phyloP scores from a whole-genome alignment of 2,113 vertebrate genomes.

The Trichomycterus rosablanca region DNA sequence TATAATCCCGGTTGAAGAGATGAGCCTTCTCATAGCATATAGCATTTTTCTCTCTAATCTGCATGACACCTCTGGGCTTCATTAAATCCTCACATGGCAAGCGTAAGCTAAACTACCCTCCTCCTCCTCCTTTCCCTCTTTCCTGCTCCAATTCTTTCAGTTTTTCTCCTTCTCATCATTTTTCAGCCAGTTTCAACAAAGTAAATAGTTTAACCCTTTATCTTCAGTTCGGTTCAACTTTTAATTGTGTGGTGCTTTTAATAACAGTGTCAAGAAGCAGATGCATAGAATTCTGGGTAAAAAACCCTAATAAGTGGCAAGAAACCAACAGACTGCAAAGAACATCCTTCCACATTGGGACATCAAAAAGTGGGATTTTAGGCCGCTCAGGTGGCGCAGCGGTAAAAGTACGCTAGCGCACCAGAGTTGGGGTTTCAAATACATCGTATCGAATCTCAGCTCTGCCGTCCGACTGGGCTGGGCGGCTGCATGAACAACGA shows the following conservation, averaged over 20 bases:
- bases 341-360: too few relatives aligned
- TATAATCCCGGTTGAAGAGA: conserved; percentile 32
- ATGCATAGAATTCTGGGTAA: too few relatives aligned
- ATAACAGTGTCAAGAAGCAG: not conserved
- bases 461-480: too few relatives aligned
- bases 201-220: not conserved
- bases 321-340: too few relatives aligned
- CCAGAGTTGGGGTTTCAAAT: too few relatives aligned
- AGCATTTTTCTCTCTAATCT: conserved; percentile 32
- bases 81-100: conserved; percentile 34
- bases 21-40: conserved; percentile 30
- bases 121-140: conserved; percentile 3
- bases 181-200: not conserved
- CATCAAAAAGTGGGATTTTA: too few relatives aligned
- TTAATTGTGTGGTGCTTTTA: not conserved
- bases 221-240: not conserved
- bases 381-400: too few relatives aligned
- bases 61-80: conserved; percentile 29
- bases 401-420: too few relatives aligned
- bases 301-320: too few relatives aligned
- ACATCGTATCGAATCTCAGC: too few relatives aligned
- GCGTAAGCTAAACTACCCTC: conserved; percentile 1
- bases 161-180: not conserved
- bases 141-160: conserved; percentile 3
- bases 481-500: too few relatives aligned